Percentiles rank a stretch among this genome's conserved stretches.
Evolutionary conservation across 1,140 invertebrate species (phyloP).

Genomic region (Drosophila azteca): DNA sequence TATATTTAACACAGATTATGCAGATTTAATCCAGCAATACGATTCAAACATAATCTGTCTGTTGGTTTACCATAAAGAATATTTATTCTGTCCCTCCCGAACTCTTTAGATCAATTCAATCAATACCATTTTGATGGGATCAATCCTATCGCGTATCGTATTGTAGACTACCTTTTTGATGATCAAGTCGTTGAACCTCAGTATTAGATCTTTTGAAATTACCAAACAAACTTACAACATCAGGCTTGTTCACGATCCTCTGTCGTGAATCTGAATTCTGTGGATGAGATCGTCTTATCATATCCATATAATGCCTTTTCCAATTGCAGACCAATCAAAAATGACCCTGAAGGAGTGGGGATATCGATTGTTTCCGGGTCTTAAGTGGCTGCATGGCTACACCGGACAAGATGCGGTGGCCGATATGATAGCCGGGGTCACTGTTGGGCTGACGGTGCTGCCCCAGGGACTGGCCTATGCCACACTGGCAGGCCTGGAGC

Average conservation of each 20-base stretch:
- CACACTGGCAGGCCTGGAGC: constrained; percentile 91
- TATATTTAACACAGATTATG: too few species aligned
- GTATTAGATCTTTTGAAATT: not conserved
- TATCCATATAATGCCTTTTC: not conserved
- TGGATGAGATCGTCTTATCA: not conserved
- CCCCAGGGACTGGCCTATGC: constrained; percentile 95
- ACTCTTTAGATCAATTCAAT: not conserved
- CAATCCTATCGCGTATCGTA: constrained; percentile 12
- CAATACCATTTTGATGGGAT: constrained; percentile 12
- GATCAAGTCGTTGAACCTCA: constrained; percentile 41
- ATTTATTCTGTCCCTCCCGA: constrained; percentile 13
- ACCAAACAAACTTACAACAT: not conserved
- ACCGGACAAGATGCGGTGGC: constrained; percentile 88
- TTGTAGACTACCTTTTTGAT: constrained; percentile 9
- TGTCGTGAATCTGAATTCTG: too few species aligned
- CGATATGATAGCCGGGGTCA: constrained; percentile 92
- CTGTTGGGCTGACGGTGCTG: constrained; percentile 94
- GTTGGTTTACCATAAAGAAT: constrained; percentile 22
- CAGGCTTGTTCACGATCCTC: too few species aligned
- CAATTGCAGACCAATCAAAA: not conserved
- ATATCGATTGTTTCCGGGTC: constrained; percentile 85
- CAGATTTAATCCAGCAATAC: too few species aligned
- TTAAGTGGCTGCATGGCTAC: constrained; percentile 89
- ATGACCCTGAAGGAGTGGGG: constrained; percentile 59
- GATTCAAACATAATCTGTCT: not conserved